phyloP scores from a whole-genome alignment of 2,113 vertebrate genomes.

The Entelurus aequoreus region DNA sequence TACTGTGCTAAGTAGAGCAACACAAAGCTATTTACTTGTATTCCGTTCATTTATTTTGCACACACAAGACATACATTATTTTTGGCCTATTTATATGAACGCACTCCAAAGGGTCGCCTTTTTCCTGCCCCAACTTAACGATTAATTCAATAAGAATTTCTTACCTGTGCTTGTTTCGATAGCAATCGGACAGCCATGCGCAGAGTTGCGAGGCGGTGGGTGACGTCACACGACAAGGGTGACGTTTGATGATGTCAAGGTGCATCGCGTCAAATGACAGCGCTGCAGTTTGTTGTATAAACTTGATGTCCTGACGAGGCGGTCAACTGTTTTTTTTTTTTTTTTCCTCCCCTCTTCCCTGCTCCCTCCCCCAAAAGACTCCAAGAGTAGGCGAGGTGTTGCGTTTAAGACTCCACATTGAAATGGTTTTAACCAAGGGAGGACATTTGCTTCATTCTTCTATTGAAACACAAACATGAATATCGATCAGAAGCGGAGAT shows the following conservation, averaged over 20 bases:
- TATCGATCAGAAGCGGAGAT: neutral
- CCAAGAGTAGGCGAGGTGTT: neutral
- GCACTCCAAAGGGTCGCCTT: too few species aligned
- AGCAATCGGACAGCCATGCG: neutral
- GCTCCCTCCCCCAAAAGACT: neutral
- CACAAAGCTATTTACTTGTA: too few species aligned
- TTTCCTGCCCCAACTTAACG: too few species aligned
- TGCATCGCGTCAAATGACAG: neutral
- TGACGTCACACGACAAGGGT: constrained; percentile 3
- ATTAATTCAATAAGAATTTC: neutral
- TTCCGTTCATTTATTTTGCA: too few species aligned
- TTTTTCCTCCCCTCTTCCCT: too few species aligned
- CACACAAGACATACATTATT: too few species aligned
- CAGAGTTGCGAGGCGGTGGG: neutral
- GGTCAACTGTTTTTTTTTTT: neutral
- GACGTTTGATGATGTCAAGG: constrained; percentile 1
- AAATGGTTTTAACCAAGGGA: neutral
- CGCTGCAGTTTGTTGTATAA: neutral
- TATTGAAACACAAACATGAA: neutral
- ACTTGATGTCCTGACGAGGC: neutral
- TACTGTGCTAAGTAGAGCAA: too few species aligned
- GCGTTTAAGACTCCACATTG: neutral
- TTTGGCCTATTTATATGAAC: too few species aligned
- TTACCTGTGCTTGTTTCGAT: too few species aligned
- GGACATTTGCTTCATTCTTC: neutral